These are phyloP conservation scores for Andinoacara biseriatus DNA, from an alignment of 2,113 vertebrate species.

Conservation along the genomic window DNA sequence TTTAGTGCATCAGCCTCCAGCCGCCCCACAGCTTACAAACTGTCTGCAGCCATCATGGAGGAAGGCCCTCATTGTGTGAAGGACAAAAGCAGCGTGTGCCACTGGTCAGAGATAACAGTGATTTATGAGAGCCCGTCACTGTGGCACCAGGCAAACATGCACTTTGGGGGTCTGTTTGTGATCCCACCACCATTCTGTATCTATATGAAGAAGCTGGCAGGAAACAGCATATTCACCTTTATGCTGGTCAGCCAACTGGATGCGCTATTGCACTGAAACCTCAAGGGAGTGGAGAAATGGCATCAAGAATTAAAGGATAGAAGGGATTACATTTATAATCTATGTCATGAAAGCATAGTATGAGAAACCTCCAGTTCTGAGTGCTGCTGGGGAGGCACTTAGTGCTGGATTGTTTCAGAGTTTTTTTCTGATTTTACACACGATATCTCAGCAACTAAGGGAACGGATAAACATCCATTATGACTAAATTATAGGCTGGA, in stretches of 20 bases:
- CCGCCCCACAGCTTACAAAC: conserved; percentile 51
- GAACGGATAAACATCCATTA: not conserved
- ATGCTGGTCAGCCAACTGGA: conserved; percentile 8
- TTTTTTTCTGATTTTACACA: not conserved
- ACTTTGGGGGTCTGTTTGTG: conserved; percentile 49
- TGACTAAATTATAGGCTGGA: not conserved
- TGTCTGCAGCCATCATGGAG: conserved; percentile 66
- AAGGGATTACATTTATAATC: not conserved
- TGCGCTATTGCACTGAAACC: not conserved
- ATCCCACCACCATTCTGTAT: conserved; percentile 29
- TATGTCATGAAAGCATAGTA: not conserved
- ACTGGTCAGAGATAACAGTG: conserved; percentile 77
- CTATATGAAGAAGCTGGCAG: conserved; percentile 32
- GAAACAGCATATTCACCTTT: conserved; percentile 21
- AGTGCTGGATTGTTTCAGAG: not conserved
- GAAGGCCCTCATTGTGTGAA: conserved; percentile 73
- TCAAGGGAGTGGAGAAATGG: not conserved
- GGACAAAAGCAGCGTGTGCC: conserved; percentile 76
- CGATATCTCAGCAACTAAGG: not conserved
- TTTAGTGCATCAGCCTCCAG: conserved; percentile 27
- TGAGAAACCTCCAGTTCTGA: not conserved
- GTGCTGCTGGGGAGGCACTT: not conserved
- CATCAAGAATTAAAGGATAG: not conserved
- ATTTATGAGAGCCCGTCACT: conserved; percentile 81
- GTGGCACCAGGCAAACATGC: conserved; percentile 72